Evolutionary conservation across 53 echinoderm and acorn worm species (phyloP).

Genomic region (Apostichopus leukothele): DNA sequence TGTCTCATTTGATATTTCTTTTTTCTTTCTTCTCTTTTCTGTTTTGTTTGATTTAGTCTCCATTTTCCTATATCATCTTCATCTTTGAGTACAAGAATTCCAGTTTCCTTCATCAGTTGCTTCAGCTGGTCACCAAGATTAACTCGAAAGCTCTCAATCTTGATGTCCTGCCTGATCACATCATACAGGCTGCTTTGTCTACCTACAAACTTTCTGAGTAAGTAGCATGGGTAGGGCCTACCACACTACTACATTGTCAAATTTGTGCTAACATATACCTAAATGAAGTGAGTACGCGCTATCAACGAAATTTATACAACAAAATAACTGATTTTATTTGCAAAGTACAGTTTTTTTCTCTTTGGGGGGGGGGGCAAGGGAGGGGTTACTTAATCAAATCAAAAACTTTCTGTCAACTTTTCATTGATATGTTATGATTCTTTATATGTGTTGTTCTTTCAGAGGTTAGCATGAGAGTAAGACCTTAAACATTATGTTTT

Average conservation of each 20-base stretch:
- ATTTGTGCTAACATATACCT: no score
- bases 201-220: slow-evolving; percentile 95
- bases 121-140: slow-evolving; percentile 78
- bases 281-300: no score
- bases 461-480: slow-evolving; percentile 84
- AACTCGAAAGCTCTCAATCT: slow-evolving; percentile 83
- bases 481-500: slow-evolving; percentile 71
- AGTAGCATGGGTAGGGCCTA: slow-evolving; percentile 27
- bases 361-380: no score
- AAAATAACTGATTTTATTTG: no score
- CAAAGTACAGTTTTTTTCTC: no score
- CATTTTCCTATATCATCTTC: slow-evolving; percentile 90
- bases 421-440: no score
- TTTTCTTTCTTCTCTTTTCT: neutral
- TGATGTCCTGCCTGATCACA: slow-evolving; percentile 82
- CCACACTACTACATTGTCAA: no score
- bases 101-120: slow-evolving; percentile 78
- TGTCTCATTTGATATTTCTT: neutral
- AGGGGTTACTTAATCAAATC: no score
- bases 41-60: slow-evolving; percentile 61
- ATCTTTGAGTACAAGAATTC: slow-evolving; percentile 97
- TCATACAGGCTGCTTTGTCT: slow-evolving; percentile 94
- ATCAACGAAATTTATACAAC: no score
- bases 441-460: neutral
- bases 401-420: no score